Evolutionary conservation across 2,797 vertebrate genomes (phyloP), one percentile per base, ranked within the genome.

Genomic region (Nyctalus aviator): DNA sequence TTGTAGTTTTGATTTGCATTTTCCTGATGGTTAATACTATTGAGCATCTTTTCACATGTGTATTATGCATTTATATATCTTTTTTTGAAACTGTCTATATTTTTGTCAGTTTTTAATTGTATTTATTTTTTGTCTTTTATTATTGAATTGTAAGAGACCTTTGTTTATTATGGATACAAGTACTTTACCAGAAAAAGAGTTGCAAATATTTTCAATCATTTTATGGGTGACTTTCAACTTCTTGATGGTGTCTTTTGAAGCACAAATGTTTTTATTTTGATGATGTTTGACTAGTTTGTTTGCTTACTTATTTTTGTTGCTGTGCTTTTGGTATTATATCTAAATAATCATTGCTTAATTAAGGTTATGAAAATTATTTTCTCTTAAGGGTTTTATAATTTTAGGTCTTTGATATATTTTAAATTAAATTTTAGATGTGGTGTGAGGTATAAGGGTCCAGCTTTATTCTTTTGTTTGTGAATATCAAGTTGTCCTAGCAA

Each of bases 351-450:
- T 41, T 87, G 62, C 78, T 53, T 81, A 90, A 68, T 81, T 59
- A 94, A 37, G 41, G 18, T 85, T 37, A 32, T 73, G 17, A 41
- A 91, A 41, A 93, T 57, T 86, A 10, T 84, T 88, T 93, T 88
- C 18, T 68, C 66, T 35, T 73, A 75, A 50, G 30, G 44, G 59
- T 57, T 75, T 82, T 87, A 48, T 73, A 64, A 32, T 69, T 83
- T 93, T 68, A 59, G 37, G 10, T 79, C 30, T 90, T 44, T 79
- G 15, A 46, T 81, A 18, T 14, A 57, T 69, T 68, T 84, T 77
- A 62, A 91, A 48, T 84, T 84, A 68, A 35, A 44, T 84, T 87
- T 78, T 84, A 2, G 21, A 79, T 79, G 18, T 64, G 68, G 14
- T 71, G 1, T 89, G 64, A 72, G 30, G 15, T 84, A 11, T 35